phyloP scores from a whole-genome alignment of 1,140 invertebrate species.

The Ganaspis sp. region DNA sequence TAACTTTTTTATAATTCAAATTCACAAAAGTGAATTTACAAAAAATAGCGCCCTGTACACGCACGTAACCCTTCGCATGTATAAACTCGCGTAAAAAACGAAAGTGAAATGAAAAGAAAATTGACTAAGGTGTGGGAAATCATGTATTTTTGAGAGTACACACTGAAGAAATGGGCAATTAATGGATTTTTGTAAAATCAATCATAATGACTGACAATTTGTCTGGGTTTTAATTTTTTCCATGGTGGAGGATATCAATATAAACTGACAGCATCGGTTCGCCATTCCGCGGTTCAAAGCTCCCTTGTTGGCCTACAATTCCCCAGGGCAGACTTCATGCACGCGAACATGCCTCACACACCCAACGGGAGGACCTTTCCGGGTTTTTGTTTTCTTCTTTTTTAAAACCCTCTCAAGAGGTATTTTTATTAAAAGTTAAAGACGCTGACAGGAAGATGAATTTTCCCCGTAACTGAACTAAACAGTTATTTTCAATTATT shows the following conservation, averaged over 20 bases:
- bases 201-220: slow-evolving; percentile 22
- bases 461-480: not conserved
- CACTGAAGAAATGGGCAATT: not conserved
- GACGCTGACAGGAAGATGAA: not conserved
- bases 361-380: slow-evolving; percentile 26
- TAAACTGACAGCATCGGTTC: slow-evolving; percentile 35
- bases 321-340: slow-evolving; percentile 20
- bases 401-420: slow-evolving; percentile 1
- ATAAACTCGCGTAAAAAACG: too few species aligned
- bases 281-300: slow-evolving; percentile 20
- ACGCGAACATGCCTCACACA: slow-evolving; percentile 20
- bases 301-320: slow-evolving; percentile 26
- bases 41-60: too few species aligned
- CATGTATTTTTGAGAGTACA: not conserved
- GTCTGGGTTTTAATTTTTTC: not conserved
- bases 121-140: too few species aligned
- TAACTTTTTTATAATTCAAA: too few species aligned
- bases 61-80: too few species aligned
- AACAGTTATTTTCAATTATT: not conserved
- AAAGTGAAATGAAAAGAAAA: too few species aligned
- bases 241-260: slow-evolving; percentile 12
- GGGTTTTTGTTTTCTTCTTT: slow-evolving; percentile 17
- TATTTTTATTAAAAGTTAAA: not conserved
- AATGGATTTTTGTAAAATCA: slow-evolving; percentile 21
- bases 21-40: too few species aligned